phyloP scores from a whole-genome alignment of 2,113 vertebrate species.

The Corythornis madagascariensis region DNA sequence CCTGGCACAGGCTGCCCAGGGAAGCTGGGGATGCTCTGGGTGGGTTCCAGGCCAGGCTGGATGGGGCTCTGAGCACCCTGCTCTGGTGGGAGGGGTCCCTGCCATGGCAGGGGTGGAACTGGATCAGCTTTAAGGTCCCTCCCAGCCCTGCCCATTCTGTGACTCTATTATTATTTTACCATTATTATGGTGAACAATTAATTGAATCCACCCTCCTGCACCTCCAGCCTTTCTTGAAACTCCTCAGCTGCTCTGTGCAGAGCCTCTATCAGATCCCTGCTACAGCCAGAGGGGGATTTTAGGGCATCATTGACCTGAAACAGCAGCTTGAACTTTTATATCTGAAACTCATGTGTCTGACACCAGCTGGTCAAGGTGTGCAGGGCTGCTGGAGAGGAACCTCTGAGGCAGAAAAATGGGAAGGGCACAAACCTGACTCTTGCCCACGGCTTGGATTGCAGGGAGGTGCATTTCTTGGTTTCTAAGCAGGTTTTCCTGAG shows the following conservation, averaged over 20 bases:
- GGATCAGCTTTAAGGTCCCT: neutral
- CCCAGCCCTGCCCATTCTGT: neutral
- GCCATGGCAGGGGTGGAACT: neutral
- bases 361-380: too few relatives aligned
- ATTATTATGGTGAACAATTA: neutral
- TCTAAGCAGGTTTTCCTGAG: too few relatives aligned
- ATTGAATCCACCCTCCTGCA: neutral
- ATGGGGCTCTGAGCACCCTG: neutral
- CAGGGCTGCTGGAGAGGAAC: too few relatives aligned
- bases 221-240: neutral
- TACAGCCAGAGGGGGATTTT: neutral
- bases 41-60: neutral
- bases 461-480: too few relatives aligned
- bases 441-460: too few relatives aligned
- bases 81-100: neutral
- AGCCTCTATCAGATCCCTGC: neutral
- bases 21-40: neutral
- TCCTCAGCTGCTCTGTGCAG: neutral
- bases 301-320: neutral
- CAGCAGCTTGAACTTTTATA: too few relatives aligned
- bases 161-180: neutral
- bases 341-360: too few relatives aligned
- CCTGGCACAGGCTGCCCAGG: neutral
- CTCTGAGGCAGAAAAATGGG: too few relatives aligned
- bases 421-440: too few relatives aligned